These are phyloP conservation scores for Listrodromus nycthemerus DNA, from an alignment of 2,888 invertebrate species.

Conservation along the genomic window DNA sequence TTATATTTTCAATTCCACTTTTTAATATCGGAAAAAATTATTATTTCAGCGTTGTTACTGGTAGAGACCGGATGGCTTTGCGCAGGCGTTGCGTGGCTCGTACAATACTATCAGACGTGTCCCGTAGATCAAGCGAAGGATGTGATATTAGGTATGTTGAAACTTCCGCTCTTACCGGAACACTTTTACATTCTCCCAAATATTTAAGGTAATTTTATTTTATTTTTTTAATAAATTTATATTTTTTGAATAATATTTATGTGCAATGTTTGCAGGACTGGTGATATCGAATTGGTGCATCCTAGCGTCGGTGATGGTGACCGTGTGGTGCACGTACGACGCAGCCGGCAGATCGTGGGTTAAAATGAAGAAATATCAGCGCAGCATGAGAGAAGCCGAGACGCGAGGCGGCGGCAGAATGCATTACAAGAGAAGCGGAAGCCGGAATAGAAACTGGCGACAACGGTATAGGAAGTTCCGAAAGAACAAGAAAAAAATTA, in stretches of 20 bases:
- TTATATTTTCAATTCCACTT: not conserved
- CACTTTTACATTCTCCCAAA: not conserved
- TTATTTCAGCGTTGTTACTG: conserved; percentile 89
- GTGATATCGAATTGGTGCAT: conserved; percentile 92
- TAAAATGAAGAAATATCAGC: conserved; percentile 94
- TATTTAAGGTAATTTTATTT: conserved; percentile 15
- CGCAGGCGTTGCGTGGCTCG: conserved; percentile 90
- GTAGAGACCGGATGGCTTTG: conserved; percentile 91
- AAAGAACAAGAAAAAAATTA: not conserved
- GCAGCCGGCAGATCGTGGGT: conserved; percentile 95
- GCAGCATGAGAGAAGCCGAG: conserved; percentile 91
- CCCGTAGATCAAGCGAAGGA: conserved; percentile 89
- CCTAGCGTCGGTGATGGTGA: conserved; percentile 89
- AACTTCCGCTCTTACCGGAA: not conserved
- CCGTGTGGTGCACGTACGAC: conserved; percentile 95
- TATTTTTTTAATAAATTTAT: not conserved
- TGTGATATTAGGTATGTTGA: conserved; percentile 89
- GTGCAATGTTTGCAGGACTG: conserved; percentile 86
- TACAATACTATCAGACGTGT: conserved; percentile 89
- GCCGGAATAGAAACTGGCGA: conserved; percentile 92
- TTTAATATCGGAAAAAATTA: not conserved
- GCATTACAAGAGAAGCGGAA: conserved; percentile 91
- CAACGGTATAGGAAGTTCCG: conserved; percentile 87
- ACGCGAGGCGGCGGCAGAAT: conserved; percentile 86
- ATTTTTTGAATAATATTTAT: too few relatives aligned